These are phyloP conservation scores for Trachelus troglodyta DNA, from an alignment of 2,888 invertebrate genomes.

Conservation along the genomic window DNA sequence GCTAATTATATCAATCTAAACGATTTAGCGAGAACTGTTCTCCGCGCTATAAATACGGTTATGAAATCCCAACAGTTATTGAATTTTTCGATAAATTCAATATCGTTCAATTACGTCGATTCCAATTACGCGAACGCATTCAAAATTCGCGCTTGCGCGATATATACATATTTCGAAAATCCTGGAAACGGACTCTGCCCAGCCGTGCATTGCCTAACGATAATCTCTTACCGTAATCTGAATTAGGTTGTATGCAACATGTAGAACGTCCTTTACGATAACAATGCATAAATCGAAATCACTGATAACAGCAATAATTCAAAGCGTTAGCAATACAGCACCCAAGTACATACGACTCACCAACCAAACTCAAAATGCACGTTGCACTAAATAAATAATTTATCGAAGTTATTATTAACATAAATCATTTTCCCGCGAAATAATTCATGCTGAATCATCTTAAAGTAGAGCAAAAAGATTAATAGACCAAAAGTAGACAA, in stretches of 20 bases:
- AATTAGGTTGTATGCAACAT: constrained; percentile 44
- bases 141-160: neutral
- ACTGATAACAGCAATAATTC: constrained; percentile 41
- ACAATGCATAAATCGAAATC: constrained; percentile 53
- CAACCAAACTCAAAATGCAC: neutral
- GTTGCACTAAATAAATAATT: neutral
- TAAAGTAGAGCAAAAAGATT: neutral
- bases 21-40: neutral
- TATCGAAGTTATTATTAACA: neutral
- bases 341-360: neutral
- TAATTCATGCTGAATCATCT: neutral
- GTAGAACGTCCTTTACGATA: constrained; percentile 52
- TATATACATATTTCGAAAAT: neutral
- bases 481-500: neutral
- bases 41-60: neutral
- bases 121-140: neutral
- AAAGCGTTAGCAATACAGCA: neutral
- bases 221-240: constrained; percentile 55
- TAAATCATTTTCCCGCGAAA: neutral
- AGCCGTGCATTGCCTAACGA: constrained; percentile 7
- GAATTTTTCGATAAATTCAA: neutral
- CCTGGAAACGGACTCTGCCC: neutral
- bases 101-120: neutral
- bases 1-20: neutral
- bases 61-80: neutral